phyloP scores from a whole-genome alignment of 2,113 vertebrate genomes.

The Hepsetus odoe region DNA sequence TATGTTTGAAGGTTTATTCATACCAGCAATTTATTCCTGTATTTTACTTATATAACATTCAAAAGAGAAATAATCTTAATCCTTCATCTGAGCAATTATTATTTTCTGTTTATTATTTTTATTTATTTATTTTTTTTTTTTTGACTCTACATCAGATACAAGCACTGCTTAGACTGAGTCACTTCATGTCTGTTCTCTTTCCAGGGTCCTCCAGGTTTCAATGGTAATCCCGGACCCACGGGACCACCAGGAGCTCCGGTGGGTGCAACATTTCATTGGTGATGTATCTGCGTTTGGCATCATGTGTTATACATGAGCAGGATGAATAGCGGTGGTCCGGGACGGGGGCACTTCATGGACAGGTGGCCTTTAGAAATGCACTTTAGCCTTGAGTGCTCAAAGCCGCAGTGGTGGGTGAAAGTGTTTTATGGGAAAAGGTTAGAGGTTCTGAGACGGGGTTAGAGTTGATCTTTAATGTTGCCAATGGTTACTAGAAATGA shows the following conservation, averaged over 20 bases:
- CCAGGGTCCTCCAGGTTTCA: slow-evolving; percentile 79
- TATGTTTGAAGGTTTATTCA: no score
- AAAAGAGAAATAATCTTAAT: no score
- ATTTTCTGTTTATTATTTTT: no score
- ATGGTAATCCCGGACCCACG: slow-evolving; percentile 77
- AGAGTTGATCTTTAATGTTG: no score
- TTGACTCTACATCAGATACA: no score
- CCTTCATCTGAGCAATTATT: no score
- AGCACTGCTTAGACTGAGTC: background rate
- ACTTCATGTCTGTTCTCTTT: slow-evolving; percentile 16
- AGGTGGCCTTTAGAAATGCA: background rate
- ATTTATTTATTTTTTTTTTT: no score
- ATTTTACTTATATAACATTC: no score
- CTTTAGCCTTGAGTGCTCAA: background rate
- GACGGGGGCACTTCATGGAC: no score
- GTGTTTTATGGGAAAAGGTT: background rate
- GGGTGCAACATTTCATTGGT: slow-evolving; percentile 43
- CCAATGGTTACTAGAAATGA: no score
- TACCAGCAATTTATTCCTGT: no score
- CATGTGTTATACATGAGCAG: background rate
- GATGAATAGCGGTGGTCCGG: background rate
- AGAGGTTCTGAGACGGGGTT: background rate
- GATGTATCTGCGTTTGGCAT: background rate
- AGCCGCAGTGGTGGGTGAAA: background rate
- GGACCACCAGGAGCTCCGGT: slow-evolving; percentile 78